Percentiles rank a stretch among this genome's conserved stretches.
Conservation (phyloP, 2,888 invertebrate species). For the Toxonevra muliebris region DNA sequence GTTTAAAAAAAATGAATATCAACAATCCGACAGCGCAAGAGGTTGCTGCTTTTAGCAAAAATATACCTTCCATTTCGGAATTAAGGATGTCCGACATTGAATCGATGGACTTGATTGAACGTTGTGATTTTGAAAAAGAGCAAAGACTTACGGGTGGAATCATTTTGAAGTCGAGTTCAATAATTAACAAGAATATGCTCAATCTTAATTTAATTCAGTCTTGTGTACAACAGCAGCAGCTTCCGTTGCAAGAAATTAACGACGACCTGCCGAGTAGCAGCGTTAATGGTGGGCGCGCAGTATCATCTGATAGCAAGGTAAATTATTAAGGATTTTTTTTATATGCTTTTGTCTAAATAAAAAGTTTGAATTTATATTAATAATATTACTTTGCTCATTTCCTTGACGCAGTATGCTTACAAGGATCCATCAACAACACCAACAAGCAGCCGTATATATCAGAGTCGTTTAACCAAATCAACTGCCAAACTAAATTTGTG, state of each 20-base stretch:
- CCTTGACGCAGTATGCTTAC: conserved; percentile 53
- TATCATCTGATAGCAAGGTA: conserved; percentile 62
- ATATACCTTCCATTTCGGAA: conserved; percentile 23
- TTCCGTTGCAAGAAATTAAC: conserved; percentile 37
- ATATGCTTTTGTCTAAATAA: conserved; percentile 1
- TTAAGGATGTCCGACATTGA: conserved; percentile 57
- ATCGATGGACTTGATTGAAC: conserved; percentile 64
- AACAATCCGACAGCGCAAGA: conserved; percentile 38
- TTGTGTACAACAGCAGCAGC: conserved; percentile 30
- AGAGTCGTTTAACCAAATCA: conserved; percentile 62
- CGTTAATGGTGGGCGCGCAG: conserved; percentile 47
- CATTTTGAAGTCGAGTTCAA: conserved; percentile 58
- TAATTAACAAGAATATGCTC: conserved; percentile 59
- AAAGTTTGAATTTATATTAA: background rate
- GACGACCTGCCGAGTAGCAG: conserved; percentile 57
- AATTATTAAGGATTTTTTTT: conserved; percentile 19
- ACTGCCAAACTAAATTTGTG: conserved; percentile 64
- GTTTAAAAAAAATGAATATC: conserved; percentile 59
- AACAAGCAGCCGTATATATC: conserved; percentile 62
- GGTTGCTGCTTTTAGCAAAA: conserved; percentile 24
- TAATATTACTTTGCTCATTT: no score
- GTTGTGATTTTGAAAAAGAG: conserved; percentile 63
- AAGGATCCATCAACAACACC: conserved; percentile 62
- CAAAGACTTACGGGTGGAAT: conserved; percentile 63
- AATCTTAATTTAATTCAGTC: conserved; percentile 59